These are phyloP conservation scores for Octopus bimaculoides DNA, from an alignment of 1,140 invertebrate species.

Conservation along the genomic window DNA sequence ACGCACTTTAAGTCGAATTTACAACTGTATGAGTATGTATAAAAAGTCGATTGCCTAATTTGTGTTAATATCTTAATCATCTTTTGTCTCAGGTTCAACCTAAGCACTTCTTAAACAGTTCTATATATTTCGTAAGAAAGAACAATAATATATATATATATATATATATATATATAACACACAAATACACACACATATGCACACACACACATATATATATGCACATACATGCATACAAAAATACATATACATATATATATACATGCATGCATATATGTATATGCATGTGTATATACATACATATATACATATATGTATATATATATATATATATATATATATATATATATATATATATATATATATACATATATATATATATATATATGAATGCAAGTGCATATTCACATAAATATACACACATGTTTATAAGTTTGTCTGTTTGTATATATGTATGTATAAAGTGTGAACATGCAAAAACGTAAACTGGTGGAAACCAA, in stretches of 20 bases:
- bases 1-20: no score
- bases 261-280: background rate
- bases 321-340: background rate
- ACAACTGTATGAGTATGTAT: no score
- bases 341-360: background rate
- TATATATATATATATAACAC: no score
- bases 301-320: background rate
- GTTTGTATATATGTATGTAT: background rate
- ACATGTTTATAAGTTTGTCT: background rate
- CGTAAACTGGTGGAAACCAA: background rate
- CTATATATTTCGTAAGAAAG: no score
- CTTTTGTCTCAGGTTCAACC: no score
- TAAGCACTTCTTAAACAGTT: no score
- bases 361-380: background rate
- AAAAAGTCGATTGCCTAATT: no score
- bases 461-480: background rate
- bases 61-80: no score
- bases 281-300: background rate
- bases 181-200: no score
- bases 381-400: background rate
- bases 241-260: background rate
- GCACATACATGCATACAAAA: background rate
- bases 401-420: background rate
- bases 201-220: conserved; percentile 3
- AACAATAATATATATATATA: no score